Conservation (phyloP, 2,888 invertebrate species). For the Xestia sexstrigata region DNA sequence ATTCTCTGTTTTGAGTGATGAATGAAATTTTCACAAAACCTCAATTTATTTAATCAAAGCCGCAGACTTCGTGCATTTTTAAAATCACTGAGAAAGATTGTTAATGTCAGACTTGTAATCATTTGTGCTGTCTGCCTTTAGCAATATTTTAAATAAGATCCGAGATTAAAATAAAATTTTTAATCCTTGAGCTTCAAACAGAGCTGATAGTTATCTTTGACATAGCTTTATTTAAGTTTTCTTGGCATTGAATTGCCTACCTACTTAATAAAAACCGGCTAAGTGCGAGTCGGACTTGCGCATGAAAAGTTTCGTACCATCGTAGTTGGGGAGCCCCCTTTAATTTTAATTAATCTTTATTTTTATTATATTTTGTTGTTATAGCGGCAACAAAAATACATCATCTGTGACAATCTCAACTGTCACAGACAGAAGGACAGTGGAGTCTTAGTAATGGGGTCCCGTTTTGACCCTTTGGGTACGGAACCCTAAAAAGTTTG, state of each 20-base stretch:
- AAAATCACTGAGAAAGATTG: slow-evolving; percentile 1
- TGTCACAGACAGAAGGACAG: too few species aligned
- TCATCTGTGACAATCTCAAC: too few species aligned
- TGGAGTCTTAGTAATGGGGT: too few species aligned
- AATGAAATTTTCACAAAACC: not conserved
- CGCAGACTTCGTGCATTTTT: slow-evolving; percentile 1
- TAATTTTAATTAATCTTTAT: too few species aligned
- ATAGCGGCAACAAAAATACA: too few species aligned
- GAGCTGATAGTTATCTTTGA: not conserved
- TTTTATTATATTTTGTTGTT: too few species aligned
- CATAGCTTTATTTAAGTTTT: not conserved
- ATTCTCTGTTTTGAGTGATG: not conserved
- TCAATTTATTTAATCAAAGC: not conserved
- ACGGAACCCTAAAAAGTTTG: too few species aligned
- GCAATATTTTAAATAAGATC: not conserved
- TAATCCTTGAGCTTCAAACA: not conserved
- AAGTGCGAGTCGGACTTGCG: too few species aligned
- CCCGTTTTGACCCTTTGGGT: too few species aligned
- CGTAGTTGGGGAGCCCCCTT: too few species aligned
- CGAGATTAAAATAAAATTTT: not conserved
- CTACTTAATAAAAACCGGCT: too few species aligned
- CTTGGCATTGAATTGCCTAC: not conserved
- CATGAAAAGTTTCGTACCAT: too few species aligned
- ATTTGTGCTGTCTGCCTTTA: slow-evolving; percentile 7
- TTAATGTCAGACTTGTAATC: slow-evolving; percentile 1